Evolutionary conservation across 2,113 vertebrate genomes (phyloP), one percentile per base, ranked within the genome.

Genomic region (Pelvicachromis taeniatus): DNA sequence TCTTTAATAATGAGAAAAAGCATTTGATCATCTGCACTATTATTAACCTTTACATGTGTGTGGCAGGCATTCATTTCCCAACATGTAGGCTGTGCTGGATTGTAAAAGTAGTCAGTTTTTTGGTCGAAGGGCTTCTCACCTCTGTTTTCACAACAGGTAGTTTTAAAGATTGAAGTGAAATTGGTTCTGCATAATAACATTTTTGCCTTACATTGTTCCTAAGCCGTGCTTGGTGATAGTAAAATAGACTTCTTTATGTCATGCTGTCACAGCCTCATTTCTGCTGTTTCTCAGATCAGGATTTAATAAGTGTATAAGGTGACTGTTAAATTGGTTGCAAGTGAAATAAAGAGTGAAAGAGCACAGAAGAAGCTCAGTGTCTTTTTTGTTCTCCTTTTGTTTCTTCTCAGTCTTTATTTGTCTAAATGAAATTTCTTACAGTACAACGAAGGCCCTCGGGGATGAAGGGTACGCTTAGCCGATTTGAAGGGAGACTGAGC

Each of bases 401-500:
- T 48, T 9, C 35, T 21, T 83, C 17, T 29, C 33, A 77, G 59
- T 85, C 68, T 80, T 79, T 84, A 81, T 83, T 87, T 77, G 77
- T 90, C 83, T 85, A 78, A 91, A 91, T 91, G 70, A 81, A 91
- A 93, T 93, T 77, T 85, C 75, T 89, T 78, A 77, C 88, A 91
- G 91, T 85, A 75, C 83, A 93, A 45, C 38, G 73, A 58, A 91
- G 75, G 59, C 84, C 88, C 80, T 31, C 77, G 55, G 90, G 88
- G 61, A 68, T 63, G 65, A 68, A 63, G 78, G 78, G 11, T 35
- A 77, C 50, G 33, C 80, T 89, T 70, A 86, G 82, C 12, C 19
- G 7, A 87, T 91, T 63, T 91, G 73, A 75, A 85, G 78, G 61
- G 42, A 82, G 86, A 77, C 78, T 6, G 26, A 83, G 84, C 55